Percentiles rank a stretch among this genome's conserved stretches.
Conservation (phyloP, 2,113 vertebrate genomes). For the Gulo gulo region DNA sequence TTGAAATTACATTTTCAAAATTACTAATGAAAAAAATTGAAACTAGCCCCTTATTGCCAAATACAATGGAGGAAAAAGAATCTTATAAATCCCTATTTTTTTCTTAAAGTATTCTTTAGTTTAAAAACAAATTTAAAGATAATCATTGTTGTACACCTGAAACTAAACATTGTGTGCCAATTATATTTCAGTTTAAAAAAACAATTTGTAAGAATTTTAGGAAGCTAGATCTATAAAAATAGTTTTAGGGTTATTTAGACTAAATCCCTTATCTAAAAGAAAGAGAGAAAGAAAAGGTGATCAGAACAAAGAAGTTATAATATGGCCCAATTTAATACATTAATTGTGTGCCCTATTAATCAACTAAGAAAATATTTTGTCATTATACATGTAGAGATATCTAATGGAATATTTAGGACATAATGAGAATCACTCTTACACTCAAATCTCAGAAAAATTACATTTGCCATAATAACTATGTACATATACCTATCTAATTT, state of each 20-base stretch:
- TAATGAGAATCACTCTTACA: neutral
- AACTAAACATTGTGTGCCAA: neutral
- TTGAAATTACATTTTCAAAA: slow-evolving; percentile 26
- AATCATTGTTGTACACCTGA: neutral
- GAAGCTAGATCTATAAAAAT: neutral
- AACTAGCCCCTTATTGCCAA: neutral
- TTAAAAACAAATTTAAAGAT: neutral
- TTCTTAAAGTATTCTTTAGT: neutral
- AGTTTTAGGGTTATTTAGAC: neutral
- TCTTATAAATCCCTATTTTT: neutral
- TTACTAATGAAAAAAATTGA: neutral
- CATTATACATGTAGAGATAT: neutral
- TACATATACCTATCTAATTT: neutral
- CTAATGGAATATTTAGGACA: neutral
- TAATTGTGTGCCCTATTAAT: neutral
- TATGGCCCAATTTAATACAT: neutral
- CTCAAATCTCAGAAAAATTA: slow-evolving; percentile 29
- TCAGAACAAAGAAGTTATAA: neutral
- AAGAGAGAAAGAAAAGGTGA: neutral
- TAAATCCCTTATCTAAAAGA: neutral
- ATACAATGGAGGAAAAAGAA: neutral
- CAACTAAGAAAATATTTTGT: neutral
- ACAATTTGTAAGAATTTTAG: neutral
- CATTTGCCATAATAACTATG: neutral
- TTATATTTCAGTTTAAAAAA: neutral